Base-by-base conservation (phyloP, 2,113 vertebrate genomes). In the Psammodynastes pulverulentus region DNA sequence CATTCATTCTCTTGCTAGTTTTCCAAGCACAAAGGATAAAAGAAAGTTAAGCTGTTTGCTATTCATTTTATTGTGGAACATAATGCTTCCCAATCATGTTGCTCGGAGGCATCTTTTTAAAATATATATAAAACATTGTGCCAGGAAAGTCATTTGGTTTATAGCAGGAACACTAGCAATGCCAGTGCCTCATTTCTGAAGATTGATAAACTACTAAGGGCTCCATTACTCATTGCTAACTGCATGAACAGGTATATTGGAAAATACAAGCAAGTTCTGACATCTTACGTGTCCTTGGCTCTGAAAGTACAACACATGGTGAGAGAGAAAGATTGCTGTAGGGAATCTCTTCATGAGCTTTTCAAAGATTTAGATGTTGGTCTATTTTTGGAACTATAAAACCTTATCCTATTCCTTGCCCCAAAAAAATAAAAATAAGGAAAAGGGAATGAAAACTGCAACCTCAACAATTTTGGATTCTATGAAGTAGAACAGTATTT, bases 321-420 rank as follows among this genome's bases (percentile, higher is more conserved):
- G 49, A 84, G 34, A 62, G 72, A 23, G 12, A 34, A 89, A 56
- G 46, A 2, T 19, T 84, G 92, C 86, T 46, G 0, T 4, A 86
- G 79, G 43, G 1, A 89, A 91, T 23, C 87, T 23, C 48, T 79
- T 90, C 52, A 93, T 45, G 89, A 48, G 21, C 90, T 90, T 91
- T 51, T 89, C 86, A 53, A 93, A 93, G 34, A 67, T 53, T 3
- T 45, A 51, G 53, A 29, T 84, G 51, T 9, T 0, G 17, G 58
- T 93, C n/a, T n/a, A 45, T 89, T 94, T 92, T 87, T 88, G 89
- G 4, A 46, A 90, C n/a, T 89, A 46, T 91, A 91, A 91, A 62
- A 86, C 85, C 45, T 46, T 86, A 62, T 29, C 53, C 79, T 43
- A 1, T 5, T 39, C 26, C 34, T 23, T 88, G 90, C 58, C 43